Evolutionary conservation across 2,888 invertebrate genomes (phyloP).

Genomic region (Schrankia costaestrigalis): DNA sequence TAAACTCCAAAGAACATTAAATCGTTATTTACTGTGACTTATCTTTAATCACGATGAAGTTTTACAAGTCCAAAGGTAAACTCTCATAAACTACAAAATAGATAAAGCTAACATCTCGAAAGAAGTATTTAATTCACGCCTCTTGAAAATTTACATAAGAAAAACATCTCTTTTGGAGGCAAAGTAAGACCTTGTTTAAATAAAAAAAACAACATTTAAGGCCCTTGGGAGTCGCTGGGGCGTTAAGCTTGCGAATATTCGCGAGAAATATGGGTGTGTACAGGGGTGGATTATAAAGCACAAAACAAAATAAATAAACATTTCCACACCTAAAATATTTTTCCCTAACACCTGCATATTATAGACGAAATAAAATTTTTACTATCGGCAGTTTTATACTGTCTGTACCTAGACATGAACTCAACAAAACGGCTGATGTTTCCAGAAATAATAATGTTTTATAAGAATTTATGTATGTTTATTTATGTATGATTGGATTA

Average conservation of each 20-base stretch:
- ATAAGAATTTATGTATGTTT: no score
- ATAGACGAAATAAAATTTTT: constrained; percentile 10
- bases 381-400: constrained; percentile 6
- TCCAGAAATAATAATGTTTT: no score
- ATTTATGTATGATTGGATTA: no score
- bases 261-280: constrained; percentile 27
- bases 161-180: constrained; percentile 26
- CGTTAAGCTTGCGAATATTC: constrained; percentile 18
- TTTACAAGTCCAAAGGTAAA: constrained; percentile 1
- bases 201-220: constrained; percentile 20
- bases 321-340: constrained; percentile 15
- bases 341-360: constrained; percentile 22
- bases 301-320: constrained; percentile 18
- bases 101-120: constrained; percentile 19
- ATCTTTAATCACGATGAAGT: constrained; percentile 1
- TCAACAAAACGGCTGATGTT: no score
- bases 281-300: constrained; percentile 23
- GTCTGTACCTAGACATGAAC: not conserved
- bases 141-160: constrained; percentile 37
- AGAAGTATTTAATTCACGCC: constrained; percentile 26
- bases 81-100: constrained; percentile 11
- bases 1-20: constrained; percentile 10
- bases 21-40: constrained; percentile 13
- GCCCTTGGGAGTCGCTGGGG: constrained; percentile 13
- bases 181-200: constrained; percentile 24